These are phyloP conservation scores for Girardinichthys multiradiatus DNA, from an alignment of 2,113 vertebrate genomes.

Conservation along the genomic window DNA sequence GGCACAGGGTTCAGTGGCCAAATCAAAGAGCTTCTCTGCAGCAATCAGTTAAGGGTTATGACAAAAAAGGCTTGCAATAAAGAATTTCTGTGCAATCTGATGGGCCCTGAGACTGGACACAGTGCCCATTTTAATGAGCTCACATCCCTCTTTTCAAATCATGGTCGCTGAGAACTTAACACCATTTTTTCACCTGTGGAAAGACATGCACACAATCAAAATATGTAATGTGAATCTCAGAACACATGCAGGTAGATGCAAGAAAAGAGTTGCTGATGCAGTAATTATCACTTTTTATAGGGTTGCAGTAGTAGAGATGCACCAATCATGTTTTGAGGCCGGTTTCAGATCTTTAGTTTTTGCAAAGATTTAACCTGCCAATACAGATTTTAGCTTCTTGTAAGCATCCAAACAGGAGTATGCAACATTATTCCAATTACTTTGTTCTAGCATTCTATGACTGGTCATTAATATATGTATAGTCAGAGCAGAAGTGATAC, in stretches of 20 bases:
- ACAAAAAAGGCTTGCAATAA: slow-evolving; percentile 68
- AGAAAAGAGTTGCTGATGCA: no score
- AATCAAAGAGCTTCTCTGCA: slow-evolving; percentile 73
- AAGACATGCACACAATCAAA: slow-evolving; percentile 22
- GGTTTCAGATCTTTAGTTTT: no score
- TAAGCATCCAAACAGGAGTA: no score
- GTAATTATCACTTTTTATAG: no score
- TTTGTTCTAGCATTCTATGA: no score
- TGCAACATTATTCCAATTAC: no score
- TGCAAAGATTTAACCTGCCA: no score
- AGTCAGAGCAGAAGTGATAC: no score
- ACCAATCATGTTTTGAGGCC: no score
- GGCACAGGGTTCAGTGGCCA: slow-evolving; percentile 62
- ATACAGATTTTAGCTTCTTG: no score
- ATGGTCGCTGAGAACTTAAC: slow-evolving; percentile 43
- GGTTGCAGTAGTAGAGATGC: no score
- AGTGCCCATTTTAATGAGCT: slow-evolving; percentile 71
- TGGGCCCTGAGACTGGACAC: slow-evolving; percentile 64
- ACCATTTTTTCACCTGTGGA: slow-evolving; percentile 35
- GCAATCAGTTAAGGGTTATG: slow-evolving; percentile 79
- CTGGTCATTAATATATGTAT: no score
- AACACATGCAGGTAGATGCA: slow-evolving; percentile 7
- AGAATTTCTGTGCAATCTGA: slow-evolving; percentile 72
- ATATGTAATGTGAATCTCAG: slow-evolving; percentile 24
- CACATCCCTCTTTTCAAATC: slow-evolving; percentile 62